A percentile compares a stretch with the other conserved stretches of the same genome.
These are phyloP conservation scores for Macrobrachium rosenbergii DNA, from an alignment of 1,140 invertebrate species.

Conservation along the genomic window DNA sequence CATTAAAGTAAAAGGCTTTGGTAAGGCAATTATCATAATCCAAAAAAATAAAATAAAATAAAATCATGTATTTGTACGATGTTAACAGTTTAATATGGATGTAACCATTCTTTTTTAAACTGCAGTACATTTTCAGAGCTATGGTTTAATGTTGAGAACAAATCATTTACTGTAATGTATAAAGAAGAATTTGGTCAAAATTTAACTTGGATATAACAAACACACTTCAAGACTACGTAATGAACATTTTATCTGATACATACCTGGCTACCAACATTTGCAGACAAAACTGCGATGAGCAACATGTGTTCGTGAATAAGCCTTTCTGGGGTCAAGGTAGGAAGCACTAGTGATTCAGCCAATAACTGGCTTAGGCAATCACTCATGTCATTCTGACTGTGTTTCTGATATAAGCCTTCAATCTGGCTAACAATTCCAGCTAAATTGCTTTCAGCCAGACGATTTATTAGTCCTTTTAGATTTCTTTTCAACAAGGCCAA, in stretches of 20 bases:
- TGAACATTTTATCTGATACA: slow-evolving; percentile 71
- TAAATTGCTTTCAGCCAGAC: slow-evolving; percentile 89
- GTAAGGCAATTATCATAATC: too few relatives aligned
- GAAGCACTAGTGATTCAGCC: slow-evolving; percentile 77
- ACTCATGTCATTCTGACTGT: slow-evolving; percentile 88
- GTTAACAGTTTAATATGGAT: background rate
- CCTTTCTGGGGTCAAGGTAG: slow-evolving; percentile 80
- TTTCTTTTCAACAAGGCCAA: slow-evolving; percentile 79
- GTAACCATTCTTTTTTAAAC: too few relatives aligned
- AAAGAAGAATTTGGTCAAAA: background rate
- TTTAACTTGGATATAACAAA: too few relatives aligned
- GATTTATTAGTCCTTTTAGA: slow-evolving; percentile 90
- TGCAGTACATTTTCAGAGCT: too few relatives aligned
- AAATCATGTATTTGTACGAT: too few relatives aligned
- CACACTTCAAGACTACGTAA: background rate
- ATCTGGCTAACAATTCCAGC: slow-evolving; percentile 82
- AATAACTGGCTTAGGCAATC: slow-evolving; percentile 80
- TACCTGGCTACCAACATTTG: slow-evolving; percentile 91
- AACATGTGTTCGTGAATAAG: slow-evolving; percentile 88
- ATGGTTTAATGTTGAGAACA: too few relatives aligned
- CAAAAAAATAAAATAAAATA: too few relatives aligned
- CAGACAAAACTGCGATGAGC: slow-evolving; percentile 86
- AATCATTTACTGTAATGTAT: background rate
- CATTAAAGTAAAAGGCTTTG: too few relatives aligned
- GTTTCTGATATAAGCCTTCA: slow-evolving; percentile 76